These are phyloP conservation scores for Cacoxenus indagator DNA, from an alignment of 2,888 invertebrate genomes.

Conservation along the genomic window DNA sequence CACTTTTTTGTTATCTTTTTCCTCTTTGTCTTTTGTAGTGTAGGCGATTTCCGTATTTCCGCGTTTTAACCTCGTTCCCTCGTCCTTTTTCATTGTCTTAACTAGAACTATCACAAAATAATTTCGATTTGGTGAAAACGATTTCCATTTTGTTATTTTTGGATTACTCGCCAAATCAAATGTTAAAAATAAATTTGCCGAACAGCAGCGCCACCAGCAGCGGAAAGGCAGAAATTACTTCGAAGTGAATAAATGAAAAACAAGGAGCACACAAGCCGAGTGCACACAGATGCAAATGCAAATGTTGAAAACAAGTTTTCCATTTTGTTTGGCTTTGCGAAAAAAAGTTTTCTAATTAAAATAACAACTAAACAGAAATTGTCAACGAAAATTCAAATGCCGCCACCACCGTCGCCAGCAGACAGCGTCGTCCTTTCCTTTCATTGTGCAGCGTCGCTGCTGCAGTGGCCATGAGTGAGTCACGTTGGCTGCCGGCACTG, in stretches of 20 bases:
- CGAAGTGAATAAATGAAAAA: slow-evolving; percentile 31
- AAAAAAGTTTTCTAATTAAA: slow-evolving; percentile 63
- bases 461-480: neutral
- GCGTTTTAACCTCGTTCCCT: neutral
- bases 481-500: neutral
- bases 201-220: no score
- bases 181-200: neutral
- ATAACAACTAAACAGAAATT: slow-evolving; percentile 64
- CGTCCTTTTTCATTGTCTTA: neutral
- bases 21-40: neutral
- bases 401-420: neutral
- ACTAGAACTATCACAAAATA: neutral
- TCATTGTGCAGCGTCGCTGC: neutral
- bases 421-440: neutral
- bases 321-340: slow-evolving; percentile 51
- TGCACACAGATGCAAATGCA: slow-evolving; percentile 1
- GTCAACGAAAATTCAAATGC: slow-evolving; percentile 44
- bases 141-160: neutral
- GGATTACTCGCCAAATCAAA: neutral
- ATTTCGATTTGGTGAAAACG: neutral
- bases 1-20: neutral
- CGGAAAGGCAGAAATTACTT: slow-evolving; percentile 52
- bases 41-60: neutral
- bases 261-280: slow-evolving; percentile 6
- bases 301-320: slow-evolving; percentile 51